Conservation (phyloP, 2,888 invertebrate species). For the Barypeithes pellucidus region DNA sequence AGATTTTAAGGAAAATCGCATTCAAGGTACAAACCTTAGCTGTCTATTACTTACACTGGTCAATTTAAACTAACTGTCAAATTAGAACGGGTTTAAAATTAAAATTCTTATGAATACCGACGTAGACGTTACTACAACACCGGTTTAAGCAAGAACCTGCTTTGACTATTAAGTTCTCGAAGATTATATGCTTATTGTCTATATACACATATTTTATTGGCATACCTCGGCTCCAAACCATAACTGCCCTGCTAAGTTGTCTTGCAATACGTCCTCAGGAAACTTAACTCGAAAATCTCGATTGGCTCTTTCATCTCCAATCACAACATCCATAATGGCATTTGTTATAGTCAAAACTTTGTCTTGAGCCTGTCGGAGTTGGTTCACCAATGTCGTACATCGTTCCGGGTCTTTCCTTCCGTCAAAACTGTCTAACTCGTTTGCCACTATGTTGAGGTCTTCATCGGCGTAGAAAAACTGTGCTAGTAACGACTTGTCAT, state of each 20-base stretch:
- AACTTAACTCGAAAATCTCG: slow-evolving; percentile 98
- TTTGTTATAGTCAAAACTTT: slow-evolving; percentile 94
- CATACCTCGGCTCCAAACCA: slow-evolving; percentile 99
- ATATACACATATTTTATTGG: too few relatives aligned
- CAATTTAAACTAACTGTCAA: too few relatives aligned
- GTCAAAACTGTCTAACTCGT: slow-evolving; percentile 98
- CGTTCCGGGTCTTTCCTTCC: slow-evolving; percentile 98
- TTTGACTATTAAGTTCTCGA: too few relatives aligned
- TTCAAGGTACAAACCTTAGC: too few relatives aligned
- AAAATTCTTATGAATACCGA: too few relatives aligned
- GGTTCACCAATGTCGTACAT: slow-evolving; percentile 95
- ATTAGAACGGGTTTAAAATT: too few relatives aligned
- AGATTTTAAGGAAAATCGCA: too few relatives aligned
- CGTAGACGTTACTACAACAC: too few relatives aligned
- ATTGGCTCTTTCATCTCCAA: slow-evolving; percentile 89
- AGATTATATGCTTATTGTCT: too few relatives aligned
- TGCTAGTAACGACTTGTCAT: slow-evolving; percentile 93
- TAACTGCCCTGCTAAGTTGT: slow-evolving; percentile 97
- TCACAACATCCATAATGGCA: slow-evolving; percentile 94
- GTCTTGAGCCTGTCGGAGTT: slow-evolving; percentile 94
- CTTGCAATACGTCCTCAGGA: slow-evolving; percentile 98
- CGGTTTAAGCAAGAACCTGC: too few relatives aligned
- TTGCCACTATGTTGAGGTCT: slow-evolving; percentile 94
- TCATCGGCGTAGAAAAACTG: slow-evolving; percentile 99
- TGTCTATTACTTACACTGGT: too few relatives aligned